Base-by-base conservation (phyloP, 2,113 vertebrate genomes). In the Ameiurus melas region DNA sequence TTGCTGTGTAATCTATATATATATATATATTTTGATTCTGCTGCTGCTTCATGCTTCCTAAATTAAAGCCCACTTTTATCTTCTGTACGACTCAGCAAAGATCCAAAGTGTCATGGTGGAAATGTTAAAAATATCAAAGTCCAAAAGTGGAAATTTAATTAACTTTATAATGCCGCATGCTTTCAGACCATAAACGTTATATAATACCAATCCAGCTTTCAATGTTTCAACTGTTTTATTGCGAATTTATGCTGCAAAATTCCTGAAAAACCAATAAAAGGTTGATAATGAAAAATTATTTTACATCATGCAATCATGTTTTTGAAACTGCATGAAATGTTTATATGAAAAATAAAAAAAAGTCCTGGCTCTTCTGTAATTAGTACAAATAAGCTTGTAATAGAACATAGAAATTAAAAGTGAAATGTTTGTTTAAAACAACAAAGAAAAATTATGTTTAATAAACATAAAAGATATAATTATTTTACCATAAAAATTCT, bases 141-240 rank as follows among this genome's bases (percentile, higher is more conserved):
- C 91, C 94, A 93, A 77, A 81, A 89, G 17, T 86, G 25, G 1
- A 22, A 0, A 33, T 89, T 90, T 90, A 57, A 89, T 87, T 82
- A 77, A 64, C 62, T 85, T 90, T 92, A 85, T 91, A 92, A 58
- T 92, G 91, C 55, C 89, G 88, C 92, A 92, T 90, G 90, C 83
- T 87, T 70, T 47, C 70, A 66, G 80, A 90, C 89, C 83, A 87
- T 94, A 95, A 95, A 93, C 25, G n/a, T 82, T 90, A 88, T 89
- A 87, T 82, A 86, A 86, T 68, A 89, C 27, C 85, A 87, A 39
- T 5, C 27, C 51, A 66, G 87, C 60, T 73, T 85, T 27, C 80
- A 80, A 43, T 55, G 89, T 94, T 92, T 95, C 93, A 94, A 95
- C 93, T 57, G 73, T 55, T 89, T 90, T 88, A 90, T 51, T 71